phyloP scores from a whole-genome alignment of 2,888 invertebrate species.

The Phlogophora meticulosa region DNA sequence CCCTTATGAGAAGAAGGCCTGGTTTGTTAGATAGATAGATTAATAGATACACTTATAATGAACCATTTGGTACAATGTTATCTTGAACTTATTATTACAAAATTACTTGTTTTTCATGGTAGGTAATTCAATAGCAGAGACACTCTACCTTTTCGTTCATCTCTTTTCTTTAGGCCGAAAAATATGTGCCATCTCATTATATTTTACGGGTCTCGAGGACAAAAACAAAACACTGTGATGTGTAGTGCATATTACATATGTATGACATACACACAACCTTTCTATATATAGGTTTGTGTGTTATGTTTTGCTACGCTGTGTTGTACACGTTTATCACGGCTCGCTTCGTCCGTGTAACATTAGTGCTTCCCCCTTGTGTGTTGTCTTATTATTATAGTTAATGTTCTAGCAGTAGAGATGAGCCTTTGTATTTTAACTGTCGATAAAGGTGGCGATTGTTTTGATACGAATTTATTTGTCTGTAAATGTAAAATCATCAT shows the following conservation, averaged over 20 bases:
- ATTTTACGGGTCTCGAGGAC: slow-evolving; percentile 41
- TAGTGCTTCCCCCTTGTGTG: slow-evolving; percentile 20
- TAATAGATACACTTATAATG: no score
- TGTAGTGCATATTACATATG: slow-evolving; percentile 16
- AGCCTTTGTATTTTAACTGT: background rate
- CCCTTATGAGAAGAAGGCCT: no score
- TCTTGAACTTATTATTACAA: no score
- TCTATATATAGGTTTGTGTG: background rate
- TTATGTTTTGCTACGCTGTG: background rate
- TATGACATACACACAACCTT: background rate
- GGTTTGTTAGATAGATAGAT: no score
- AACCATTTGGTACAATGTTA: no score
- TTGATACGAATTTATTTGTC: background rate
- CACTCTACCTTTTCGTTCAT: slow-evolving; percentile 7
- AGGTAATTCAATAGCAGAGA: background rate
- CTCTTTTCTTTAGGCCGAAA: slow-evolving; percentile 6
- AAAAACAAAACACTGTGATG: slow-evolving; percentile 33
- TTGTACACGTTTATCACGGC: slow-evolving; percentile 20
- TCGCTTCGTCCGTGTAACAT: slow-evolving; percentile 21
- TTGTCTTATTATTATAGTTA: slow-evolving; percentile 29
- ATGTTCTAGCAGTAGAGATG: slow-evolving; percentile 24
- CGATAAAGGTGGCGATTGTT: background rate
- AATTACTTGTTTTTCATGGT: background rate
- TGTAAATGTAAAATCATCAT: no score
- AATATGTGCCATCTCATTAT: slow-evolving; percentile 39